Base-by-base conservation (phyloP, 35 echinoderm and acorn worm genomes). In the Apostichopus japonicus region DNA sequence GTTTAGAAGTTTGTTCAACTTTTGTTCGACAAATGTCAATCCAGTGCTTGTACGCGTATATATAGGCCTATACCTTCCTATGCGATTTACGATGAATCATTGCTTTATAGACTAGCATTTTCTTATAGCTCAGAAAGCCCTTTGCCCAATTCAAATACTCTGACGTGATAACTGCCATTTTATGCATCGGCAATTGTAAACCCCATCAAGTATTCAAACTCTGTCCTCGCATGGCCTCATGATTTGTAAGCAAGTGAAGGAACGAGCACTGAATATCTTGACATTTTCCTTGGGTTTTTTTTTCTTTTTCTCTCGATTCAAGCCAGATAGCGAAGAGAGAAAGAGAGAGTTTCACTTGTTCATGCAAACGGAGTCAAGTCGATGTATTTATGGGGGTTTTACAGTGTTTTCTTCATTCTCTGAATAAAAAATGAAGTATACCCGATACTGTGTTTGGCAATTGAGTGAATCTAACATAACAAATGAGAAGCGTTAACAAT, bases 101-200 rank as follows among this genome's bases (percentile, higher is more conserved):
- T 75, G 21, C 71, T 75, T 7, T 61, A 61, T 61, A 13, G 7
- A 11, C 57, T 13, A 61, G 33, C 57, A 7, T 13, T 10, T 61
- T 10, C 57, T 61, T 8, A 10, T 10, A 61, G 7, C 7, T 61
- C 57, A 61, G 57, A 61, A 13, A 44, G 33, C 33, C 57, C 7
- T 61, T 61, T 61, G 7, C 7, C 15, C 6, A 75, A 75, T 75
- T n/a, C 71, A 75, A 75, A 75, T 19, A n/a, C 71, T 75, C 71
- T 75, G 71, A 75, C 71, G 71, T 75, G 71, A 23, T 75, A 75
- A 75, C 71, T 75, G 71, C 71, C 71, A 23, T 75, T 75, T 75
- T 75, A 75, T 75, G 71, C 63, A 75, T 75, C 71, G 71, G 71
- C 71, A 75, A 75, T 75, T 75, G 14, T 75, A 23, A 75, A 75